Evolutionary conservation across 2,888 invertebrate species (phyloP).

Genomic region (Microdon myrmicae): DNA sequence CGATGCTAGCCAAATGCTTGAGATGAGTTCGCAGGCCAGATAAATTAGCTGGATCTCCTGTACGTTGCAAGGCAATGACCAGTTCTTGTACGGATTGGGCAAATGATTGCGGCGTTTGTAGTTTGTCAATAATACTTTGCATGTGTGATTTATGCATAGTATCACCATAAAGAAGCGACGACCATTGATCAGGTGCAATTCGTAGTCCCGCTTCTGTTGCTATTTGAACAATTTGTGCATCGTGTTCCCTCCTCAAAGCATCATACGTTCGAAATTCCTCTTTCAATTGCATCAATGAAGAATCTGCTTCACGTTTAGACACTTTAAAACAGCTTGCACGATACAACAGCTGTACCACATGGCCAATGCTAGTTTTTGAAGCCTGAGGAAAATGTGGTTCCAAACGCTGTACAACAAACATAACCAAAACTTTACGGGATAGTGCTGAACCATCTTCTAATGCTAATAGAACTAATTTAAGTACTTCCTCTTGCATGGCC

Average conservation of each 20-base stretch:
- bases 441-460: slow-evolving; percentile 95
- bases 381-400: slow-evolving; percentile 96
- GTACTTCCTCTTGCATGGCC: slow-evolving; percentile 98
- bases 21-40: slow-evolving; percentile 81
- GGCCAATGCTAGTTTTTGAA: slow-evolving; percentile 98
- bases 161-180: slow-evolving; percentile 94
- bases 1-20: slow-evolving; percentile 86
- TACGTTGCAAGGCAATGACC: slow-evolving; percentile 88
- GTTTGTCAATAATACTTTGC: slow-evolving; percentile 90
- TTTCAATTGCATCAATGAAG: slow-evolving; percentile 96
- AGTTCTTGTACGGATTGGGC: slow-evolving; percentile 90
- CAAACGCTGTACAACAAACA: slow-evolving; percentile 97
- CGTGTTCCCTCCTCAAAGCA: slow-evolving; percentile 91
- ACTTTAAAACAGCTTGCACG: slow-evolving; percentile 99
- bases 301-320: slow-evolving; percentile 95
- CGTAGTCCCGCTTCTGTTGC: slow-evolving; percentile 96
- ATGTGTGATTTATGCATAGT: slow-evolving; percentile 95
- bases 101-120: slow-evolving; percentile 94
- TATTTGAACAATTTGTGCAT: slow-evolving; percentile 98
- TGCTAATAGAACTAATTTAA: slow-evolving; percentile 91
- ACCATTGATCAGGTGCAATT: slow-evolving; percentile 99
- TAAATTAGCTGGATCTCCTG: slow-evolving; percentile 84
- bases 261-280: slow-evolving; percentile 97
- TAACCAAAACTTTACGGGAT: slow-evolving; percentile 93
- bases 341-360: slow-evolving; percentile 97